Conservation (phyloP, 2,888 invertebrate genomes). For the Tryphoninae sp. region DNA sequence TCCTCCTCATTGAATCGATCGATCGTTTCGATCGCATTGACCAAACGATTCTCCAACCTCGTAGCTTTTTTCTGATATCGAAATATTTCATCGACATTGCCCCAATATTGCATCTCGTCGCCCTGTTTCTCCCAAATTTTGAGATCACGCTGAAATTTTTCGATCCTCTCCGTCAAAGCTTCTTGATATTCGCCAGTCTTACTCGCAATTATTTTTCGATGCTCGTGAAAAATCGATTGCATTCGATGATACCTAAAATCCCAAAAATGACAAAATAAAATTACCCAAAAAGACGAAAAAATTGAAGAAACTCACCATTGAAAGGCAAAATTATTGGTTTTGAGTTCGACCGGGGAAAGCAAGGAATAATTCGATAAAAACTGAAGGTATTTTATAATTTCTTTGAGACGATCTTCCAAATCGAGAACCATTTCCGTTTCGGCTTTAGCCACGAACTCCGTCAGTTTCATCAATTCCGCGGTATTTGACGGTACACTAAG, state of each 20-base stretch:
- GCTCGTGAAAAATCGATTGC: slow-evolving; percentile 91
- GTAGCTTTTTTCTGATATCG: slow-evolving; percentile 92
- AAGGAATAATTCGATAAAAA: slow-evolving; percentile 92
- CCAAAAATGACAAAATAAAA: slow-evolving; percentile 27
- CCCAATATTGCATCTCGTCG: slow-evolving; percentile 93
- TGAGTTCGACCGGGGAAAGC: slow-evolving; percentile 92
- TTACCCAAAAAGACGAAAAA: background rate
- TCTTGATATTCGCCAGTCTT: slow-evolving; percentile 95
- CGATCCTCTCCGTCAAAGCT: slow-evolving; percentile 88
- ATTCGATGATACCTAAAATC: slow-evolving; percentile 86
- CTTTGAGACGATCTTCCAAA: slow-evolving; percentile 89
- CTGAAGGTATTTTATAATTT: slow-evolving; percentile 88
- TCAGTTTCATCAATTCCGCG: slow-evolving; percentile 91
- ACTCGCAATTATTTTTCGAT: slow-evolving; percentile 89
- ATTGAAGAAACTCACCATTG: slow-evolving; percentile 85
- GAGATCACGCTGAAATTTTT: slow-evolving; percentile 92
- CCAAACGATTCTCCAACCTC: slow-evolving; percentile 87
- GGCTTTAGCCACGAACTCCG: slow-evolving; percentile 89
- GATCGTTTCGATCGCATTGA: slow-evolving; percentile 89
- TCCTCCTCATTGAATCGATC: slow-evolving; percentile 97
- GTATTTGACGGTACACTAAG: slow-evolving; percentile 92
- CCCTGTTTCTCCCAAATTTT: slow-evolving; percentile 90
- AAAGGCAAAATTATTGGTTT: slow-evolving; percentile 93
- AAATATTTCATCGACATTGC: slow-evolving; percentile 91
- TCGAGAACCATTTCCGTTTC: slow-evolving; percentile 87